Percentiles rank a stretch among this genome's conserved stretches.
Conservation (phyloP, 2,888 invertebrate genomes). For the Syritta pipiens region DNA sequence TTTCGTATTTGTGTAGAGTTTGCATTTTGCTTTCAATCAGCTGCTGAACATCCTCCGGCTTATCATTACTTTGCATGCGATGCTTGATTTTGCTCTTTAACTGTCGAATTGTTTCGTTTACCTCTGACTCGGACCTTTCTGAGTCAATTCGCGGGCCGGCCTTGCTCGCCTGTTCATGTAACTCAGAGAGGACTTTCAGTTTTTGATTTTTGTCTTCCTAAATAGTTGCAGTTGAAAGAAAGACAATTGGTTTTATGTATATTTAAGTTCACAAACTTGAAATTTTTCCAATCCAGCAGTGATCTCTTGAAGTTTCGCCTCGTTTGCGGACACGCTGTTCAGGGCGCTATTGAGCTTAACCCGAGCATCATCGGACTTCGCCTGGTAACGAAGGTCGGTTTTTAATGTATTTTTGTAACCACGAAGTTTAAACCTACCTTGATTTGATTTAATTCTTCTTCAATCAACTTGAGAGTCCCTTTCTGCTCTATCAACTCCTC, state of each 20-base stretch:
- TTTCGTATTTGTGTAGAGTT: constrained; percentile 78
- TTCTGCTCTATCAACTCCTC: constrained; percentile 69
- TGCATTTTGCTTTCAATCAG: constrained; percentile 79
- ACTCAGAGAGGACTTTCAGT: constrained; percentile 57
- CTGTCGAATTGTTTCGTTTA: constrained; percentile 76
- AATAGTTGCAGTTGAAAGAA: background rate
- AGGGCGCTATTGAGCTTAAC: constrained; percentile 70
- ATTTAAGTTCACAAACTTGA: constrained; percentile 23
- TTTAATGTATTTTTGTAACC: background rate
- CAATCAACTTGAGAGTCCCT: constrained; percentile 78
- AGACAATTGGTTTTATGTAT: background rate
- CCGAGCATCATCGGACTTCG: constrained; percentile 68
- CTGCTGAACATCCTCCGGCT: constrained; percentile 73
- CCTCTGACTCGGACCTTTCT: constrained; percentile 77
- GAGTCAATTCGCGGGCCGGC: constrained; percentile 75
- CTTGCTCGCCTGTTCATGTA: constrained; percentile 71
- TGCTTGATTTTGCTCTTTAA: constrained; percentile 74
- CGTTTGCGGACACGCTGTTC: constrained; percentile 55
- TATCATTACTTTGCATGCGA: constrained; percentile 72
- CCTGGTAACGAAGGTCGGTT: constrained; percentile 41
- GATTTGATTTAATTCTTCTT: constrained; percentile 72
- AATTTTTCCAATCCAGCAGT: constrained; percentile 43
- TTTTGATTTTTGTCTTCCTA: constrained; percentile 56
- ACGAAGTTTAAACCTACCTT: constrained; percentile 48
- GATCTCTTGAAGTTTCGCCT: constrained; percentile 60